Conservation (phyloP, 2,113 vertebrate genomes). For the Microcebus griseorufus region DNA sequence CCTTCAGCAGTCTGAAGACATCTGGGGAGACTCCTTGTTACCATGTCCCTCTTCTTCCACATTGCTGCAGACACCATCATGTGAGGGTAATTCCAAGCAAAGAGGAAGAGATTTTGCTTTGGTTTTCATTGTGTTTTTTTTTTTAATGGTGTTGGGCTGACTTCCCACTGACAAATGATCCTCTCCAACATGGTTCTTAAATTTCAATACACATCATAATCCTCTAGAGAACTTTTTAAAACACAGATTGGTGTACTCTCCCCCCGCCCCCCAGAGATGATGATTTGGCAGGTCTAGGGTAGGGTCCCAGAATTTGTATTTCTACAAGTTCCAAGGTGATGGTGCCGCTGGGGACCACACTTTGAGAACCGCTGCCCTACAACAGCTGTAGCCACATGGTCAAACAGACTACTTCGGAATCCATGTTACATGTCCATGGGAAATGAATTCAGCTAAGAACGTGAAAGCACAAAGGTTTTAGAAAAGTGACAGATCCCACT, state of each 20-base stretch:
- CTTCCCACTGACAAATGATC: not conserved
- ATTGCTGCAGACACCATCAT: not conserved
- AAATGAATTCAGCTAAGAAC: not conserved
- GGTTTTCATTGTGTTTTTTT: not conserved
- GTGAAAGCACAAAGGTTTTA: not conserved
- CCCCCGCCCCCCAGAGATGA: not conserved
- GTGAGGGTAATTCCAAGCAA: not conserved
- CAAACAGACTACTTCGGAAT: not conserved
- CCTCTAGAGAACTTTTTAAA: not conserved
- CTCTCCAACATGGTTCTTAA: not conserved
- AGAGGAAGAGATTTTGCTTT: not conserved
- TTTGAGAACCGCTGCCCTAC: not conserved
- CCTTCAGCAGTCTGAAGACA: not conserved
- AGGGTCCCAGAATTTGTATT: not conserved
- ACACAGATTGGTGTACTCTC: accelerated
- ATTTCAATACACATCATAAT: not conserved
- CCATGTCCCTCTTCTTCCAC: not conserved
- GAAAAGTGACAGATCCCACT: not conserved
- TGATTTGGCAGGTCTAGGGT: not conserved
- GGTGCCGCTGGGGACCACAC: not conserved
- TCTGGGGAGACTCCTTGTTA: not conserved
- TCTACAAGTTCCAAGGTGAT: not conserved
- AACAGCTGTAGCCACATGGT: not conserved
- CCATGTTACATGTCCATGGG: not conserved
- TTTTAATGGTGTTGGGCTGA: not conserved